Base-by-base conservation (phyloP, 2,113 vertebrate genomes). In the Silurus asotus region DNA sequence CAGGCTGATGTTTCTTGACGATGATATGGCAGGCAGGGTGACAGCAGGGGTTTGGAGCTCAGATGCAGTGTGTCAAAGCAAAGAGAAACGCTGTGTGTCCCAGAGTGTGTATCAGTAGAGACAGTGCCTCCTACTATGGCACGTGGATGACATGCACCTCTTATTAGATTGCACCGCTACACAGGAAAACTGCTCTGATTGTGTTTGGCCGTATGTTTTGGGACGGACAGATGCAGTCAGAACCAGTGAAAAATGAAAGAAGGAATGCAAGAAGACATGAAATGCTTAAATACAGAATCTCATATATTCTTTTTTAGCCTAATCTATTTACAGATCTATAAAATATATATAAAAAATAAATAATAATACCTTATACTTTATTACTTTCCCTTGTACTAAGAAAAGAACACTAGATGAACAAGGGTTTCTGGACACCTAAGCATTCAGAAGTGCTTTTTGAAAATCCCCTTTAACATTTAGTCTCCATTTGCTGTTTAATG, bases 21-120 rank as follows among this genome's bases (percentile, higher is more conserved):
- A 85, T 86, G 85, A 88, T 86, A 84, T 84, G 88, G 85, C 88
- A 86, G 76, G 76, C 49, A 81, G n/a, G 49, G 82, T 90, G 90
- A 85, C 72, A 25, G 90, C 90, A 83, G 90, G 90, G 87, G 92
- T 90, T 86, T 89, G 89, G 76, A 81, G 84, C 61, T 76, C 67
- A 67, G 85, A 81, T 14, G 25, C 82, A 81, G 88, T 86, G 67
- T 79, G 88, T 88, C 64, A 84, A 80, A 81, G 87, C 82, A 75
- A 48, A 62, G 65, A 75, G 59, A 53, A 79, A 70, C 13, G 56
- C 62, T 53, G 75, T 78, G 37, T 81, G 65, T 84, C n/a, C 58
- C 55, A 55, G 65, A 70, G 58, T 85, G 56, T 84, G 85, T 69
- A 72, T 81, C 58, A 64, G 8, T 49, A 75, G 23, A 87, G 70